Evolutionary conservation across 2,797 vertebrate species (phyloP).

Genomic region (Lerista edwardsae): DNA sequence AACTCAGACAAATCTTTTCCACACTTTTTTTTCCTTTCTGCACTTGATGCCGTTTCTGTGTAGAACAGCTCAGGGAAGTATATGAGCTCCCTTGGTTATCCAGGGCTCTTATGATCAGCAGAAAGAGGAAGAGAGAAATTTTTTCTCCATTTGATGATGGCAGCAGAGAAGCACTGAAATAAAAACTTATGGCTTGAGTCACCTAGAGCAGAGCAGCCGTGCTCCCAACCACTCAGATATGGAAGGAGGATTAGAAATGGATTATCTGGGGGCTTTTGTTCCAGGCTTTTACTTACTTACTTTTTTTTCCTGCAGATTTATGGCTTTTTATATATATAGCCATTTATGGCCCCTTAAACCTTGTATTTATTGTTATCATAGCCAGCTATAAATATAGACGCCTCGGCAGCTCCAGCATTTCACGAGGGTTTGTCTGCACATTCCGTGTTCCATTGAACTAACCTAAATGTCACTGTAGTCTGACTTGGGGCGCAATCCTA

Average conservation of each 20-base stretch:
- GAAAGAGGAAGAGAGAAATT: background rate
- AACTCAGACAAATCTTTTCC: too few species aligned
- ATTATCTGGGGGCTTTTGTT: constrained; percentile 11
- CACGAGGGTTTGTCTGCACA: constrained; percentile 4
- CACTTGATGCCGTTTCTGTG: background rate
- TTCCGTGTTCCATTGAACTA: constrained; percentile 27
- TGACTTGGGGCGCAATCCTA: too few species aligned
- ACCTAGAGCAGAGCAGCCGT: background rate
- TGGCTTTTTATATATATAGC: background rate
- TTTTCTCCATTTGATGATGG: too few species aligned
- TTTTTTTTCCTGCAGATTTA: background rate
- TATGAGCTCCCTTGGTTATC: background rate
- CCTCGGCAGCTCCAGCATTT: background rate
- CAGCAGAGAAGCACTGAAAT: background rate
- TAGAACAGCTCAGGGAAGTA: background rate
- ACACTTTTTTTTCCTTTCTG: background rate
- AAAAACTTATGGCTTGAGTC: background rate
- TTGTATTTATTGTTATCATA: constrained; percentile 28
- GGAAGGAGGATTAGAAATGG: background rate
- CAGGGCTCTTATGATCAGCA: background rate
- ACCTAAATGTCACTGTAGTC: too few species aligned
- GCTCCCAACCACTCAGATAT: background rate
- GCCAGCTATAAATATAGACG: constrained; percentile 15
- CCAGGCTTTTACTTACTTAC: background rate
- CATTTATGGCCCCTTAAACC: constrained; percentile 6